Evolutionary conservation across 2,888 invertebrate species (phyloP), one percentile per base, ranked within the genome.

Genomic region (Branchipolynoe longqiensis): DNA sequence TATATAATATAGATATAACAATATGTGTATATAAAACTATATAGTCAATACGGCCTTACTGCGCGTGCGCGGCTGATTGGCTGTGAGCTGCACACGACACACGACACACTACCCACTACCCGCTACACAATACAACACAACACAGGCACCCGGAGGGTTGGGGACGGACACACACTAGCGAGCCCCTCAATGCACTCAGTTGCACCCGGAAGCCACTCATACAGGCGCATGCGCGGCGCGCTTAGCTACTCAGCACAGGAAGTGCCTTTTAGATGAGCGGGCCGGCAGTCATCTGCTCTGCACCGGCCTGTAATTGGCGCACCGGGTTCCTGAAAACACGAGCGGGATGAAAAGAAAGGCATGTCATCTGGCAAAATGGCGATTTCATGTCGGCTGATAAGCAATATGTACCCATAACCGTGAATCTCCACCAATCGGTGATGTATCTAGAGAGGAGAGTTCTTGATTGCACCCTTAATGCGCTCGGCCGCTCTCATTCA

Each of bases 181-280:
- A 38, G 33, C 36, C n/a, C n/a, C 33, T 36, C 69, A 69, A 38
- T 38, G 69, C n/a, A 69, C 69, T n/a, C 36, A 69, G 4, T n/a
- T 22, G 12, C 33, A 33, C 69, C 25, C 38, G 18, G 25, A 38
- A 36, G 69, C 36, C 31, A n/a, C 69, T 69, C 38, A 1, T 0
- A 25, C 12, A 12, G 12, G 69, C 38, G 69, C 69, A 69, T 69
- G 69, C 36, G 38, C 69, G 8, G 69, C 14, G 33, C 33, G 22
- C 38, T 69, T 69, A 69, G 36, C 69, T 69, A 69, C 69, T 69
- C 69, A 36, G 38, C 2, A n/a, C 69, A 3, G 69, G 69, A 69
- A 69, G 69, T 69, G 69, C n/a, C 36, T 1, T 38, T 38, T 14
- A 38, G 69, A 69, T 69, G 69, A 33, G 69, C 3, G 69, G 1